Percentiles rank a stretch among this genome's conserved stretches.
Conservation (phyloP, 2,113 vertebrate species). For the Bambusicola thoracicus region DNA sequence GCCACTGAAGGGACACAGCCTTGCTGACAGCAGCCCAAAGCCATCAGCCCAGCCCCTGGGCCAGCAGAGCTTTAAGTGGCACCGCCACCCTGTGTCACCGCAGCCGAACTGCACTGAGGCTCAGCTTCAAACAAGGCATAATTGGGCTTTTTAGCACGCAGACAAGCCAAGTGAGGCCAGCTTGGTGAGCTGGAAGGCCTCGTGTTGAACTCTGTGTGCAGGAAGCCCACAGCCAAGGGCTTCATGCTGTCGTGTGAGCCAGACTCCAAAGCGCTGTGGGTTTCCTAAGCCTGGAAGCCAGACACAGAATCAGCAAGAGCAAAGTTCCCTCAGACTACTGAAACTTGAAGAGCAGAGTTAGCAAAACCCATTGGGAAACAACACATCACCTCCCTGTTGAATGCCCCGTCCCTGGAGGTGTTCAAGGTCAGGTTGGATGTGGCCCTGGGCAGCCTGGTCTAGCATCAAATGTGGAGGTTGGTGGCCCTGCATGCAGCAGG, state of each 20-base stretch:
- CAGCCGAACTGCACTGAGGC: background rate
- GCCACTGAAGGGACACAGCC: background rate
- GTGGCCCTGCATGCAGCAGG: too few relatives aligned
- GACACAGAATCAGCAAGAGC: background rate
- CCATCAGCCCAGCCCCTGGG: accelerated
- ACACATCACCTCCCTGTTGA: background rate
- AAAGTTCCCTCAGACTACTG: background rate
- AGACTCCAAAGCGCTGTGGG: background rate
- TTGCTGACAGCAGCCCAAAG: background rate
- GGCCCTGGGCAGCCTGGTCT: too few relatives aligned
- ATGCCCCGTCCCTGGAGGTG: too few relatives aligned
- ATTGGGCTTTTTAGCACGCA: accelerated
- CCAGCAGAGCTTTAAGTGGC: background rate
- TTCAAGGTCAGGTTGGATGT: too few relatives aligned
- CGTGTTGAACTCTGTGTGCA: background rate
- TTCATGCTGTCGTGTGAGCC: background rate
- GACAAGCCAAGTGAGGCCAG: background rate
- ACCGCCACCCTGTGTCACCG: background rate
- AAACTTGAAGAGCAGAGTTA: background rate
- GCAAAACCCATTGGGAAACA: background rate
- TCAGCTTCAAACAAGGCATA: background rate
- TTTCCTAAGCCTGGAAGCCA: background rate
- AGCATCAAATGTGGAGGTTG: too few relatives aligned
- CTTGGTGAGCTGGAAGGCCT: background rate
- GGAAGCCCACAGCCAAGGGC: background rate